Percentiles rank a stretch among this genome's conserved stretches.
phyloP scores from a whole-genome alignment of 2,888 invertebrate species.

The Adelognathus sp. region DNA sequence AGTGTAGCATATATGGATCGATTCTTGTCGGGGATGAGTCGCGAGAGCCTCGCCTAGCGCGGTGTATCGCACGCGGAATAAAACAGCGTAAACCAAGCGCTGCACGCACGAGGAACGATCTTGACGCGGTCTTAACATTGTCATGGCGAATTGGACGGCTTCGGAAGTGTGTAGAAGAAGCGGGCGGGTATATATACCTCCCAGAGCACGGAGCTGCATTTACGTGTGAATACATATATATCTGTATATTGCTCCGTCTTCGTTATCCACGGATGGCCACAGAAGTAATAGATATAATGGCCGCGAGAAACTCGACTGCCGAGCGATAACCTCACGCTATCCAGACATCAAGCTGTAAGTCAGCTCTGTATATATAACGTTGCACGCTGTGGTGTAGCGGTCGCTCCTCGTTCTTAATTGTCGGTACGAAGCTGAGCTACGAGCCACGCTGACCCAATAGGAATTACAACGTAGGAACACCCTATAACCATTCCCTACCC shows the following conservation, averaged over 20 bases:
- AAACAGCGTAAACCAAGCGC: constrained; percentile 23
- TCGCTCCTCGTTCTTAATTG: constrained; percentile 5
- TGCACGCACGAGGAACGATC: constrained; percentile 37
- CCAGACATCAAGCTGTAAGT: constrained; percentile 22
- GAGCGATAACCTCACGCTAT: constrained; percentile 60
- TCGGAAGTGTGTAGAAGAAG: not conserved
- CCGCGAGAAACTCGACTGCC: constrained; percentile 46
- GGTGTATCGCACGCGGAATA: not conserved
- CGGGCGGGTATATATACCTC: no score
- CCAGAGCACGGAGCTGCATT: constrained; percentile 14
- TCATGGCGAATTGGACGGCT: constrained; percentile 20
- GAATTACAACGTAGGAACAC: not conserved
- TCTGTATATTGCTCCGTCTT: not conserved
- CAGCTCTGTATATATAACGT: not conserved
- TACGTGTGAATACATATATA: no score
- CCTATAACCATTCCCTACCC: not conserved
- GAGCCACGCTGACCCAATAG: not conserved
- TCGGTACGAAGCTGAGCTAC: not conserved
- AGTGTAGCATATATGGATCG: constrained; percentile 12
- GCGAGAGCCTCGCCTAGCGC: not conserved
- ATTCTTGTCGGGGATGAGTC: constrained; percentile 8
- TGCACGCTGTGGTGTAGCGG: not conserved
- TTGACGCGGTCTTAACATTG: constrained; percentile 51
- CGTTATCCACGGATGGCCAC: constrained; percentile 19
- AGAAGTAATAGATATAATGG: constrained; percentile 64